phyloP scores from a whole-genome alignment of 2,113 vertebrate species.

The Sceloporus tristichus region DNA sequence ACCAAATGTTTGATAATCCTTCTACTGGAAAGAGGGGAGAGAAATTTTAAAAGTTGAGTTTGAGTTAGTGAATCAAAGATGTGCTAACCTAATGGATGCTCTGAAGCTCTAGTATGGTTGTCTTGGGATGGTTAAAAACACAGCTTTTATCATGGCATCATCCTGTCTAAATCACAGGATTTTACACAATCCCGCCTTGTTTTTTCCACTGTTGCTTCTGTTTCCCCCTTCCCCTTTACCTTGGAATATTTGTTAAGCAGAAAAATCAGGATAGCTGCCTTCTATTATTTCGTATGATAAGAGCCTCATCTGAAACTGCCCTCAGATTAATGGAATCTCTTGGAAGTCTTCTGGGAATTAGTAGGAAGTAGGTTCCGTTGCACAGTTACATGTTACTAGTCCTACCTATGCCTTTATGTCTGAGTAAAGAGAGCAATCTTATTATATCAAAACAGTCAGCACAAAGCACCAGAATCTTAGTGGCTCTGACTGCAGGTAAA shows the following conservation, averaged over 20 bases:
- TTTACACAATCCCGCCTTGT: background rate
- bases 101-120: background rate
- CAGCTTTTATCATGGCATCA: background rate
- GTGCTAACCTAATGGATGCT: background rate
- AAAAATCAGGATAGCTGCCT: background rate
- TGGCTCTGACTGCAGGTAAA: background rate
- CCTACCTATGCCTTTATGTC: background rate
- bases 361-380: background rate
- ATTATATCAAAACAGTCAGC: background rate
- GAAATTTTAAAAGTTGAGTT: background rate
- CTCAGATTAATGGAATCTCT: background rate
- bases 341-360: background rate
- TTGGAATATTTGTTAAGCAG: background rate
- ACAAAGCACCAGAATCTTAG: background rate
- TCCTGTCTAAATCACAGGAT: background rate
- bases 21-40: background rate
- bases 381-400: background rate
- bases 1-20: background rate
- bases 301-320: background rate
- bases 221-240: background rate
- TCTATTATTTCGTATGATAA: background rate
- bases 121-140: background rate
- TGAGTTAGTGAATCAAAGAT: background rate
- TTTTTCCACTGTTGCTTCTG: background rate
- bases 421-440: background rate